phyloP scores from a whole-genome alignment of 2,888 invertebrate species.

The Dicranocentrus wangi region DNA sequence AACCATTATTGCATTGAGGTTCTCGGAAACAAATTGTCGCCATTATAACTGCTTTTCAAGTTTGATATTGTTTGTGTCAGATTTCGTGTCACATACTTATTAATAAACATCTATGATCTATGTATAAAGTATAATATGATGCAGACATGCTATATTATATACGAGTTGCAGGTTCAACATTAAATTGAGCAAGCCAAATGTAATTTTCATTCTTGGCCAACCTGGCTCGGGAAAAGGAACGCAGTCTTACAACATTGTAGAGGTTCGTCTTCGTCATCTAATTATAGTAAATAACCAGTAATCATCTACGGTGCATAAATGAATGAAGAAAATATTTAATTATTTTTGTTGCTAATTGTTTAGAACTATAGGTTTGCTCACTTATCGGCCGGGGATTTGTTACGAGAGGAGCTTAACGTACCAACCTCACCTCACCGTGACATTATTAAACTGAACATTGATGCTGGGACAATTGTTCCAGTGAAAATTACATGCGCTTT shows the following conservation, averaged over 20 bases:
- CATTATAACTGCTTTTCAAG: no score
- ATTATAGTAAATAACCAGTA: not conserved
- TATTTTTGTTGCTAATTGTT: not conserved
- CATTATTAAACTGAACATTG: constrained; percentile 92
- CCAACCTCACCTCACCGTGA: constrained; percentile 90
- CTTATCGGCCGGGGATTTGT: constrained; percentile 91
- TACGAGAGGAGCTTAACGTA: constrained; percentile 90
- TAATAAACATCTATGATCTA: no score
- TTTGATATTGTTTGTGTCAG: no score
- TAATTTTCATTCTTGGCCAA: constrained; percentile 96
- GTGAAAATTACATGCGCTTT: constrained; percentile 98
- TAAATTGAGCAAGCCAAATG: constrained; percentile 86
- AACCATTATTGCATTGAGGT: no score
- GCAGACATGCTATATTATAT: no score
- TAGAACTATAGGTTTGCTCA: constrained; percentile 80
- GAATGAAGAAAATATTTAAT: no score
- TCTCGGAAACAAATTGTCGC: no score
- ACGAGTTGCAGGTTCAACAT: no score
- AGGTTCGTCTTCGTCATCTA: constrained; percentile 18
- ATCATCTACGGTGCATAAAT: no score
- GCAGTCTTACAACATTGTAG: constrained; percentile 89
- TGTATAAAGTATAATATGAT: no score
- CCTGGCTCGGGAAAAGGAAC: constrained; percentile 99
- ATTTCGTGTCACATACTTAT: no score
- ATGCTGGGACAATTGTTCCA: constrained; percentile 95